phyloP scores from a whole-genome alignment of 2,888 invertebrate species.

The Carcina quercana region DNA sequence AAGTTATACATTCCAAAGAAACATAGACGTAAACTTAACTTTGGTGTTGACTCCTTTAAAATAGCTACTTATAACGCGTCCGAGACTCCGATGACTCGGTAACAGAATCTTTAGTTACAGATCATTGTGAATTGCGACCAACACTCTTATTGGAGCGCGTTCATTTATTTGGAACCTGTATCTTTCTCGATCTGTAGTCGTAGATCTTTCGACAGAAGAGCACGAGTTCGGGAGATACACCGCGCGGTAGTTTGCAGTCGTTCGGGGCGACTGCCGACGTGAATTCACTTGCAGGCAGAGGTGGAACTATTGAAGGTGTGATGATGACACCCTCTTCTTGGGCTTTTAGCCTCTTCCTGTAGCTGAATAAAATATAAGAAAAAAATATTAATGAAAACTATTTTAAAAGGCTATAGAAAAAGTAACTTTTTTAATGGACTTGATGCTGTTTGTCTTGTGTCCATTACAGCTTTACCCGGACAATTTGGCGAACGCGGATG shows the following conservation, averaged over 20 bases:
- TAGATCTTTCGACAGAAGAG: constrained; percentile 95
- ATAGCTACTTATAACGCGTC: constrained; percentile 10
- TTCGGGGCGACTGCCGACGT: constrained; percentile 62
- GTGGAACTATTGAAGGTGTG: constrained; percentile 83
- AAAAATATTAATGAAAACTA: background rate
- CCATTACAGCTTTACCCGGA: too few species aligned
- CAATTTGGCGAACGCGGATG: too few species aligned
- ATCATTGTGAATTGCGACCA: constrained; percentile 26
- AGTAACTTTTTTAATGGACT: too few species aligned
- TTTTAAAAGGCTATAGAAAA: too few species aligned
- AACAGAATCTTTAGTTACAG: constrained; percentile 20
- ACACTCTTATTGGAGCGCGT: constrained; percentile 13
- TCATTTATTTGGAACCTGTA: constrained; percentile 69
- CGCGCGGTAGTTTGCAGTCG: constrained; percentile 78
- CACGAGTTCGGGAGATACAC: constrained; percentile 85
- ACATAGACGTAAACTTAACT: constrained; percentile 27
- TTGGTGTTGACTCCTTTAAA: constrained; percentile 37
- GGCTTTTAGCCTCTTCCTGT: constrained; percentile 86
- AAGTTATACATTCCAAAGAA: constrained; percentile 22
- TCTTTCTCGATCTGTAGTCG: constrained; percentile 92
- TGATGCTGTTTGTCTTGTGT: too few species aligned
- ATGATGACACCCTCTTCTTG: constrained; percentile 84
- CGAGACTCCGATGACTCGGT: constrained; percentile 8
- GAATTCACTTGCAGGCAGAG: constrained; percentile 72
- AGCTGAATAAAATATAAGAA: constrained; percentile 78